A percentile compares a stretch with the other conserved stretches of the same genome.
phyloP scores from a whole-genome alignment of 2,113 vertebrate species.

The Holacanthus passer region DNA sequence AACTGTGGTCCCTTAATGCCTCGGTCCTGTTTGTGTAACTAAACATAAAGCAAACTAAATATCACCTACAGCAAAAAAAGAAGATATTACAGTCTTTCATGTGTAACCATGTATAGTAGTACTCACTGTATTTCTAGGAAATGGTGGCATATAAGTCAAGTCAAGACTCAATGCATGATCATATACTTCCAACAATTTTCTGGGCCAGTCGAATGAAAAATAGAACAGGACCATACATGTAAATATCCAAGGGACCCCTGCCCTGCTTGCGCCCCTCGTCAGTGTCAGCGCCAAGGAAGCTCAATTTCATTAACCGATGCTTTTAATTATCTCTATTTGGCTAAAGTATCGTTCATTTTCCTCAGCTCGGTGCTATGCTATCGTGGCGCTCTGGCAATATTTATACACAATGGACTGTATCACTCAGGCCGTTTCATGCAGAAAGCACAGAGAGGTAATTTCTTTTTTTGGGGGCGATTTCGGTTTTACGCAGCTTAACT shows the following conservation, averaged over 20 bases:
- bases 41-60: constrained; percentile 14
- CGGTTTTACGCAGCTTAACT: constrained; percentile 42
- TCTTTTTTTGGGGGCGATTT: constrained; percentile 51
- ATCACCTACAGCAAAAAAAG: constrained; percentile 21
- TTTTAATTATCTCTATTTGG: not conserved
- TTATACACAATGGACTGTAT: constrained; percentile 20
- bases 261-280: not conserved
- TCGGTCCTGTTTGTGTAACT: constrained; percentile 21
- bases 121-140: not conserved
- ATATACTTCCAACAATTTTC: not conserved
- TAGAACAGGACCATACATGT: not conserved
- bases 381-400: constrained; percentile 1
- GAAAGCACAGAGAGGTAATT: constrained; percentile 10
- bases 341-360: not conserved
- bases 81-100: not conserved
- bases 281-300: not conserved
- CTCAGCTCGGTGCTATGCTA: not conserved
- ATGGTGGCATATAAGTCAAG: not conserved
- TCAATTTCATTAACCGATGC: not conserved
- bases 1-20: constrained; percentile 32
- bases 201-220: not conserved
- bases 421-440: constrained; percentile 4
- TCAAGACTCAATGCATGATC: not conserved
- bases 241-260: not conserved
- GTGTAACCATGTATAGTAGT: not conserved